Percentiles rank a stretch among this genome's conserved stretches.
These are phyloP conservation scores for Proales similis DNA, from an alignment of 1,140 invertebrate species.

Conservation along the genomic window DNA sequence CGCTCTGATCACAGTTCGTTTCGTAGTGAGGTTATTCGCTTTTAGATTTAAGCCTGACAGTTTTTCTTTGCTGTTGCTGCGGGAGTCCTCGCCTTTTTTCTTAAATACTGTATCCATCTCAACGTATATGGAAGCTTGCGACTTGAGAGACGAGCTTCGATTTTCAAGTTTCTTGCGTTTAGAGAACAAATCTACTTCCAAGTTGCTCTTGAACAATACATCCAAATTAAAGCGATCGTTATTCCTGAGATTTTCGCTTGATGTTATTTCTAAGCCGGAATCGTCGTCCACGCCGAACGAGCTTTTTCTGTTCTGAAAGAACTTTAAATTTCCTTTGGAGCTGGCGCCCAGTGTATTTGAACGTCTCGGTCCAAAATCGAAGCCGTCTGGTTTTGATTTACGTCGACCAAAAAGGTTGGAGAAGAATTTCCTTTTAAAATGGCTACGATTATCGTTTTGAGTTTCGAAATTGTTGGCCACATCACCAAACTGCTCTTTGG, in stretches of 20 bases:
- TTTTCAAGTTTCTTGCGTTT: neutral
- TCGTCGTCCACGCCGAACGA: neutral
- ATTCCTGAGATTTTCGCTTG: neutral
- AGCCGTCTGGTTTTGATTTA: no score
- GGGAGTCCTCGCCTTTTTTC: neutral
- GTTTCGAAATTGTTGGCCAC: neutral
- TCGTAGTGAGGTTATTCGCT: neutral
- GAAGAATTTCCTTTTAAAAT: neutral
- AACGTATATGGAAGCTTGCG: neutral
- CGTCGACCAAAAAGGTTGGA: no score
- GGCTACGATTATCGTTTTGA: neutral
- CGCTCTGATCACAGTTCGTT: neutral
- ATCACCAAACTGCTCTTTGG: neutral
- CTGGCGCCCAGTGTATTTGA: slow-evolving; percentile 7
- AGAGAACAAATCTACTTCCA: no score
- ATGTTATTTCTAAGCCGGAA: neutral
- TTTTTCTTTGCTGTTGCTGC: neutral
- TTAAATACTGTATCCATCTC: neutral
- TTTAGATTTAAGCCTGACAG: neutral
- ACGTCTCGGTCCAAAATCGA: neutral
- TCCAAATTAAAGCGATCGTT: neutral
- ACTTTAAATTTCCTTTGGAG: neutral
- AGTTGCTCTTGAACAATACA: no score
- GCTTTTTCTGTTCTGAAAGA: neutral
- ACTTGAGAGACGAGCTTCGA: neutral